Base-by-base conservation (phyloP, 2,797 vertebrate genomes). In the Microhierax caerulescens region DNA sequence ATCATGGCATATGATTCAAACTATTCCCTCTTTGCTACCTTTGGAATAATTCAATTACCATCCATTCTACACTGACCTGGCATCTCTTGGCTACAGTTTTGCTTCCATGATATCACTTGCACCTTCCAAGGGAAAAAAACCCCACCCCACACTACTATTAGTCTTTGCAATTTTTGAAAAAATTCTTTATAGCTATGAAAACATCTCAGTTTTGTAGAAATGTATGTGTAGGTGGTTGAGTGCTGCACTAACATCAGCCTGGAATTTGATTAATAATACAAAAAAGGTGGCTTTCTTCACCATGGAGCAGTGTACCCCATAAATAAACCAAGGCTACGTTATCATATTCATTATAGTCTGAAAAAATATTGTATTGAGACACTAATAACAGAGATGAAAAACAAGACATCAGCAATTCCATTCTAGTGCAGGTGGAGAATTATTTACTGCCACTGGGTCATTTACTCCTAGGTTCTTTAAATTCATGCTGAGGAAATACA, bases 311-410 rank as follows among this genome's bases (percentile, higher is more conserved):
- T 53, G 9, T 57, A 57, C 21, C 20, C 30, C 50, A 93, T 96
- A 98, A 97, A 98, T 96, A 98, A 97, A 95, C 70, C 50, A 92
- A 68, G 64, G 16, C 41, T 72, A 90, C 67, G 93, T 97, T 97
- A 97, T 92, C 93, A 97, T 98, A 97, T 94, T 93, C 91, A 97
- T 97, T 97, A 94, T 56, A 95, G 47, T 88, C 67, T 85, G 86
- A 96, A 97, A 96, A 98, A 97, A 96, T 92, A 89, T 39, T 83
- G 32, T 96, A 87, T 94, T 94, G 93, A 96, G 76, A 95, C 59
- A 90, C 53, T 59, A 73, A 61, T 72, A 95, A 47, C 48, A 95
- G 56, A 85, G 65, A 89, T 90, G 37, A 95, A 96, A 97, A 97
- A 69, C 82, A 97, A 95, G 93, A 94, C 68, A 97, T 95, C 88